Conservation (phyloP, 2,113 vertebrate genomes). For the Catagonus wagneri region DNA sequence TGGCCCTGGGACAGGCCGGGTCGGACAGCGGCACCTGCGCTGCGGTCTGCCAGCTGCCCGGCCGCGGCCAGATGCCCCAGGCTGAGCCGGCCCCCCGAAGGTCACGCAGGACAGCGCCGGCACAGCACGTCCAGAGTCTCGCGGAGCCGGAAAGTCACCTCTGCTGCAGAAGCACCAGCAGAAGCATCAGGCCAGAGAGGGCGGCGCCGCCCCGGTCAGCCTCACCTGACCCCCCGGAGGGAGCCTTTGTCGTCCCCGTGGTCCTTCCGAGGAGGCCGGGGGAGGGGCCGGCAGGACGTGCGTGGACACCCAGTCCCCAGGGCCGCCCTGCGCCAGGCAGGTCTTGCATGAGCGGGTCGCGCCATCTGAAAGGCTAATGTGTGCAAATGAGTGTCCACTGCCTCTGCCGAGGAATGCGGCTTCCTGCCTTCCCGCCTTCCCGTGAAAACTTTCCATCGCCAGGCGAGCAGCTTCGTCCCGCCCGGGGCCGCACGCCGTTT, state of each 20-base stretch:
- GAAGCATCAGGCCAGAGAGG: no score
- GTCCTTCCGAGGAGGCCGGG: no score
- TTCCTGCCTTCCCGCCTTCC: not conserved
- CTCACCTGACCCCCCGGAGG: not conserved
- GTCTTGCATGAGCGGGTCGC: constrained; percentile 60
- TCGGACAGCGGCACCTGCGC: not conserved
- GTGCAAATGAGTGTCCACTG: constrained; percentile 61
- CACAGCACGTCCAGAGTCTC: rapidly evolving
- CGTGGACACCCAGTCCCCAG: not conserved
- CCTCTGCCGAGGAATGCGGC: constrained; percentile 39
- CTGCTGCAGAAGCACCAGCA: no score
- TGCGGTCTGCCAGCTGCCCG: no score
- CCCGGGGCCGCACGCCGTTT: not conserved
- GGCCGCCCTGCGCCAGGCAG: not conserved
- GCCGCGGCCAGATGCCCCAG: rapidly evolving
- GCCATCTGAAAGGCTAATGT: constrained; percentile 79
- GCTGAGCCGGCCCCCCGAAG: not conserved
- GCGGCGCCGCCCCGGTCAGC: rapidly evolving
- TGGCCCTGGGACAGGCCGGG: no score
- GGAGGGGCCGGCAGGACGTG: not conserved
- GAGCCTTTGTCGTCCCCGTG: not conserved
- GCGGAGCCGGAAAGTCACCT: rapidly evolving
- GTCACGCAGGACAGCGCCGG: rapidly evolving
- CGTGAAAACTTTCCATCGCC: constrained; percentile 70
- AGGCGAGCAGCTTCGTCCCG: not conserved